A percentile compares a stretch with the other conserved stretches of the same genome.
These are phyloP conservation scores for Porites divaricata DNA, from an alignment of 92 coral and sea anemone genomes.

Conservation along the genomic window DNA sequence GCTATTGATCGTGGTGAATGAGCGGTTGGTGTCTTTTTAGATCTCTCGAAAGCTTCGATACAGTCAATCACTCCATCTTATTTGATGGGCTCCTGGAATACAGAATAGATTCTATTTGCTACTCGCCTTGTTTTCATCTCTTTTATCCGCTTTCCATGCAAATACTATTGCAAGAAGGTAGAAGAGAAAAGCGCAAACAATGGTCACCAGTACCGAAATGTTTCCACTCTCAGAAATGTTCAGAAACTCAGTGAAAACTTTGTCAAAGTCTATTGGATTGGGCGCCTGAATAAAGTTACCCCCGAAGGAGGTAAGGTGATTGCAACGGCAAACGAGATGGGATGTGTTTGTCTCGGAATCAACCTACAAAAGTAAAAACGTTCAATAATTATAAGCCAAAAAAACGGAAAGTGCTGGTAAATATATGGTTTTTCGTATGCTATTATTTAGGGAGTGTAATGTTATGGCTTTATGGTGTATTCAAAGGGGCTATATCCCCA, in stretches of 20 bases:
- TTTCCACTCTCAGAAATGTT: conserved; percentile 45
- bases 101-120: no score
- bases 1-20: no score
- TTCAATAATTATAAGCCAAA: background rate
- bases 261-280: conserved; percentile 56
- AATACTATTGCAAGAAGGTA: conserved; percentile 37
- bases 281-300: conserved; percentile 44
- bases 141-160: conserved; percentile 36
- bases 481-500: no score
- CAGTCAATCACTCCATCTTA: no score
- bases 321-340: conserved; percentile 34
- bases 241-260: conserved; percentile 37
- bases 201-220: conserved; percentile 50
- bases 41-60: no score
- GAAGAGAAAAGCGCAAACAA: conserved; percentile 14
- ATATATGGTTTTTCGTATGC: no score
- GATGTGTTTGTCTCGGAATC: conserved; percentile 19
- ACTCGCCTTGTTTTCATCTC: conserved; percentile 34
- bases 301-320: conserved; percentile 49
- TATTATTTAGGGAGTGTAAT: background rate
- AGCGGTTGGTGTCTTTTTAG: no score
- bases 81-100: no score
- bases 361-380: conserved; percentile 2
- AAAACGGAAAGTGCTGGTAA: background rate
- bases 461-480: no score